Conservation (phyloP, 2,888 invertebrate species). For the Xylocampa areola region DNA sequence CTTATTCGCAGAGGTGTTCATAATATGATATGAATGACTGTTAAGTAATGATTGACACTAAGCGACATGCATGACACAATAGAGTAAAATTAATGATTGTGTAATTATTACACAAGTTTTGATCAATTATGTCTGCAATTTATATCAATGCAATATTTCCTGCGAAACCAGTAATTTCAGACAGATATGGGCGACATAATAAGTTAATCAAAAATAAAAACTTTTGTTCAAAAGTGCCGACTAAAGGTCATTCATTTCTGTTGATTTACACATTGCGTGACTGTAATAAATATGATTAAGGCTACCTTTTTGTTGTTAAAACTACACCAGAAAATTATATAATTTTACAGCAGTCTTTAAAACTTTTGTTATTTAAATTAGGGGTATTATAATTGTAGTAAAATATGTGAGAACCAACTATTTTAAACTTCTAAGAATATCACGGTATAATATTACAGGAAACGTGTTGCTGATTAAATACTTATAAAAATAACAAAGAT, state of each 20-base stretch:
- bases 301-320: constrained; percentile 39
- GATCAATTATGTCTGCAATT: constrained; percentile 2
- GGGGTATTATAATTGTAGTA: constrained; percentile 21
- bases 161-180: too few species aligned
- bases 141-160: neutral
- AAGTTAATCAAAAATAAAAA: constrained; percentile 27
- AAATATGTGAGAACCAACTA: constrained; percentile 19
- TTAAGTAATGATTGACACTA: too few species aligned
- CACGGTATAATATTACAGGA: too few species aligned
- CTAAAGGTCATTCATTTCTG: constrained; percentile 40
- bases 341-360: constrained; percentile 39
- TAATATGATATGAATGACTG: constrained; percentile 21
- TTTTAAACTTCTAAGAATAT: constrained; percentile 9
- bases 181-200: too few species aligned
- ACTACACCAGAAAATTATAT: constrained; percentile 48
- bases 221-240: constrained; percentile 17
- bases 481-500: too few species aligned
- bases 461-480: too few species aligned
- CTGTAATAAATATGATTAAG: constrained; percentile 53
- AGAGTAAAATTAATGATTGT: constrained; percentile 24
- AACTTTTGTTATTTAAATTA: constrained; percentile 43
- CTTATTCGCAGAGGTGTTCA: neutral
- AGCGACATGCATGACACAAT: neutral
- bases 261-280: constrained; percentile 54
- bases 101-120: constrained; percentile 23